A percentile compares a stretch with the other conserved stretches of the same genome.
phyloP scores from a whole-genome alignment of 2,888 invertebrate genomes.

The Yponomeuta plumbellus region DNA sequence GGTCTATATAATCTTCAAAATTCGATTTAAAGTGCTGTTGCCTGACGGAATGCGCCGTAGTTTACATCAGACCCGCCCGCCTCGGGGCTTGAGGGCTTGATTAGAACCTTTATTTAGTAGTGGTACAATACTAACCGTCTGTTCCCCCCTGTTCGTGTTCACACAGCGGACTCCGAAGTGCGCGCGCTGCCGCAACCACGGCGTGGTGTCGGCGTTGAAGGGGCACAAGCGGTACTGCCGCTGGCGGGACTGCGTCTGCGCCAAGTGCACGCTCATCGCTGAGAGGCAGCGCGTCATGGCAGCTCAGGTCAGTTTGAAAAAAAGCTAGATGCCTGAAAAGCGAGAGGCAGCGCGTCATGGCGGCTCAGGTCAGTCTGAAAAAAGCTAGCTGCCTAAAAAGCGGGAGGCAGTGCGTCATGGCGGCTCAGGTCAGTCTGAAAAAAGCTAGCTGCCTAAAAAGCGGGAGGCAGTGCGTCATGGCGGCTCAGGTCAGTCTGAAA shows the following conservation, averaged over 20 bases:
- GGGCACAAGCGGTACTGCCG: slow-evolving; percentile 97
- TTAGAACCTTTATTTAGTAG: no score
- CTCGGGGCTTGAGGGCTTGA: no score
- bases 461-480: slow-evolving; percentile 99
- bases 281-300: slow-evolving; percentile 99
- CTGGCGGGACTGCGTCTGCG: slow-evolving; percentile 98
- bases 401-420: no score
- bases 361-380: slow-evolving; percentile 84
- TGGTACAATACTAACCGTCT: neutral
- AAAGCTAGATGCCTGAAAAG: slow-evolving; percentile 18
- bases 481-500: slow-evolving; percentile 85
- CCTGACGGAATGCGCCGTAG: no score
- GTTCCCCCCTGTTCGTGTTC: neutral
- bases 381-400: slow-evolving; percentile 18
- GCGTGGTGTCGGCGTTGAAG: slow-evolving; percentile 96
- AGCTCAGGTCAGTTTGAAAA: slow-evolving; percentile 81
- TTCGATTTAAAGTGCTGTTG: no score
- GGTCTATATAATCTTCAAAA: no score
- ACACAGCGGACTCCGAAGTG: slow-evolving; percentile 92
- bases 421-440: no score
- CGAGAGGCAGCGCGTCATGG: slow-evolving; percentile 99
- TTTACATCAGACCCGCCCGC: no score
- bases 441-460: slow-evolving; percentile 18
- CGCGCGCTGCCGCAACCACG: slow-evolving; percentile 97
- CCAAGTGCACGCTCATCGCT: slow-evolving; percentile 98